A percentile compares a stretch with the other conserved stretches of the same genome.
These are phyloP conservation scores for Lagorchestes hirsutus DNA, from an alignment of 2,797 vertebrate species.

Conservation along the genomic window DNA sequence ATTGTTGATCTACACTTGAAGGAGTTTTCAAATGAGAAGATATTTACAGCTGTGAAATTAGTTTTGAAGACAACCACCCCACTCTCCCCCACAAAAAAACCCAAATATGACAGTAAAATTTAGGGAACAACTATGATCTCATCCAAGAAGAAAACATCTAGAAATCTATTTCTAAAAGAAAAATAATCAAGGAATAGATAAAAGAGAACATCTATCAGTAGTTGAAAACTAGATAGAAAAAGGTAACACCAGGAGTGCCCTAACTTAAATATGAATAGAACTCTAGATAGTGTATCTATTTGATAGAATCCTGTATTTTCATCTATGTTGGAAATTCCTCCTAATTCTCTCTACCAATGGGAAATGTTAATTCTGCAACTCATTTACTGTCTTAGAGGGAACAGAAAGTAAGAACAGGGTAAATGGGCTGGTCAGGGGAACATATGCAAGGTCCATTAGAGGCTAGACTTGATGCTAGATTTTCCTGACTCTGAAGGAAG, in stretches of 20 bases:
- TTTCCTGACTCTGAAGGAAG: background rate
- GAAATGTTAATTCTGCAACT: background rate
- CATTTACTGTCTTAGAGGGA: background rate
- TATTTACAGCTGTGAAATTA: background rate
- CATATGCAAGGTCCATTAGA: background rate
- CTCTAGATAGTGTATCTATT: background rate
- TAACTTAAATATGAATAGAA: background rate
- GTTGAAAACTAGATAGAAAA: background rate
- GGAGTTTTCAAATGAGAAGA: background rate
- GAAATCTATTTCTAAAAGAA: background rate
- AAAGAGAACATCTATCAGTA: background rate
- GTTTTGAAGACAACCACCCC: background rate
- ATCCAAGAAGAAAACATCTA: background rate
- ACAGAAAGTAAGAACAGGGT: background rate
- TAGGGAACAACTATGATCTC: background rate
- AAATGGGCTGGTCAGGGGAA: background rate
- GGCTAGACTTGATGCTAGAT: background rate
- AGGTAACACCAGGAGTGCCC: background rate
- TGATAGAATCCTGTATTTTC: background rate
- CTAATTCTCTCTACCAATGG: background rate
- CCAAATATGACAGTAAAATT: background rate
- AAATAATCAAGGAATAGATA: background rate
- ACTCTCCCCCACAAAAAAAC: background rate
- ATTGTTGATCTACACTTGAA: background rate
- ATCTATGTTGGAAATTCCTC: background rate